Conservation (phyloP, 2,888 invertebrate genomes). For the Ochropacha duplaris region DNA sequence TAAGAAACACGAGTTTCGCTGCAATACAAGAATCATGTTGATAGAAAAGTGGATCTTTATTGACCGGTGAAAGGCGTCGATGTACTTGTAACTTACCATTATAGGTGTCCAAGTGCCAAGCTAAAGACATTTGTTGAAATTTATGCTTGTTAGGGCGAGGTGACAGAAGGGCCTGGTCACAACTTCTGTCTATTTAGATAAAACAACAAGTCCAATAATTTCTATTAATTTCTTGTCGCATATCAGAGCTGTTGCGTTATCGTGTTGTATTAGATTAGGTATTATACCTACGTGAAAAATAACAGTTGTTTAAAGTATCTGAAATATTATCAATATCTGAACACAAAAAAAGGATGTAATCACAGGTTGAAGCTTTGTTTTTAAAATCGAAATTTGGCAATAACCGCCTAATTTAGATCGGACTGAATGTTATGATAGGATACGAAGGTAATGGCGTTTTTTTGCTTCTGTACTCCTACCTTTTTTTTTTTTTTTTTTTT, state of each 20-base stretch:
- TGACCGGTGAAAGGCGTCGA: conserved; percentile 67
- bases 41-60: conserved; percentile 74
- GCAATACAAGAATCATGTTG: conserved; percentile 48
- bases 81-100: conserved; percentile 40
- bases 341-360: background rate
- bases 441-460: background rate
- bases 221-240: background rate
- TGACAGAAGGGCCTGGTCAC: conserved; percentile 35
- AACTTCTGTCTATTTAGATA: conserved; percentile 26
- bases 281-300: background rate
- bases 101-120: conserved; percentile 42
- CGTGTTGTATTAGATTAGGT: background rate
- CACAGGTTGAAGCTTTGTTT: background rate
- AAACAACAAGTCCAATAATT: conserved; percentile 23
- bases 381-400: background rate
- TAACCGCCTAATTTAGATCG: background rate
- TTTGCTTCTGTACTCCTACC: background rate
- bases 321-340: background rate
- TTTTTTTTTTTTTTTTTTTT: no score
- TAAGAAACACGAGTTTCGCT: conserved; percentile 41
- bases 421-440: background rate
- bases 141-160: conserved; percentile 49
- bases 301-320: background rate
- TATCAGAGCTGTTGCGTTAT: background rate
- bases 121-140: conserved; percentile 51